A percentile compares a stretch with the other conserved stretches of the same genome.
Conservation (phyloP, 2,888 invertebrate genomes). For the Eristalis arbustorum region DNA sequence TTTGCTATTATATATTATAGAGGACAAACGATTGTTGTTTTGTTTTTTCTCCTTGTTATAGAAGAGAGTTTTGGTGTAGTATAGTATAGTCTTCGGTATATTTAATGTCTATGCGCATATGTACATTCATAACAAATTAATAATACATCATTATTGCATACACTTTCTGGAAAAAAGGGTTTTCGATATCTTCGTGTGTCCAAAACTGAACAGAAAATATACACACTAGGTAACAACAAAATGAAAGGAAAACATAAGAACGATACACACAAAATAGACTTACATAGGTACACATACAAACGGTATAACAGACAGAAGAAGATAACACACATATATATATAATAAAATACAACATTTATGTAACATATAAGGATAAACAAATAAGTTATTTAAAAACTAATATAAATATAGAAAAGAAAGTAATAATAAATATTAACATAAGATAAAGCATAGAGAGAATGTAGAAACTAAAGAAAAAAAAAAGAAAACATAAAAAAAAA, state of each 20-base stretch:
- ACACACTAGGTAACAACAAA: constrained; percentile 2
- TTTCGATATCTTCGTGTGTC: constrained; percentile 42
- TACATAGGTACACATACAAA: not conserved
- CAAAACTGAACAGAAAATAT: constrained; percentile 20
- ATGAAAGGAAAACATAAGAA: not conserved
- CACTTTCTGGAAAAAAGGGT: constrained; percentile 28
- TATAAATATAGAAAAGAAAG: constrained; percentile 27
- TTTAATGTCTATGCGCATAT: constrained; percentile 51
- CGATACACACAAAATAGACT: constrained; percentile 20
- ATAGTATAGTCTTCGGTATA: constrained; percentile 37
- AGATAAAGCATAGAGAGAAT: constrained; percentile 44
- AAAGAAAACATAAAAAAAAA: constrained; percentile 3
- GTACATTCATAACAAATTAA: constrained; percentile 47
- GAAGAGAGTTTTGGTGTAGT: constrained; percentile 36
- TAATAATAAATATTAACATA: constrained; percentile 39
- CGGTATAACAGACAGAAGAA: constrained; percentile 18
- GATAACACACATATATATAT: not conserved
- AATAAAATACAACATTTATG: constrained; percentile 17
- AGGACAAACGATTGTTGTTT: not conserved
- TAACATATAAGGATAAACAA: constrained; percentile 39
- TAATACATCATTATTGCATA: constrained; percentile 25
- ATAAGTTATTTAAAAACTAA: constrained; percentile 44
- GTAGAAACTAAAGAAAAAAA: constrained; percentile 18
- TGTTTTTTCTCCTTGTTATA: not conserved
- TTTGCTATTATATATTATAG: constrained; percentile 28